Conservation (phyloP, 2,888 invertebrate species). For the Strigamia crassipes region DNA sequence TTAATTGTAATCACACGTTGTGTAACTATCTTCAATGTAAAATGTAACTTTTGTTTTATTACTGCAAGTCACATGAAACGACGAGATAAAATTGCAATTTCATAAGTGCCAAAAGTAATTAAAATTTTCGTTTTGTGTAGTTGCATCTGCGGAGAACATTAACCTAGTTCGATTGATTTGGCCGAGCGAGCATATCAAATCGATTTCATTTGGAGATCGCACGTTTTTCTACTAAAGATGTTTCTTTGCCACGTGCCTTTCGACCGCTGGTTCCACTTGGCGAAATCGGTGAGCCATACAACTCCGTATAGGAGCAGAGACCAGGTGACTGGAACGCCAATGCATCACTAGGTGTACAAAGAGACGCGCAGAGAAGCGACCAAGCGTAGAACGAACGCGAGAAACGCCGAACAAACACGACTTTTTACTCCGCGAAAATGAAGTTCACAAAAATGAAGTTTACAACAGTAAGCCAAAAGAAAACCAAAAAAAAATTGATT, state of each 20-base stretch:
- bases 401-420: neutral
- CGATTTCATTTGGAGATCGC: neutral
- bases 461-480: neutral
- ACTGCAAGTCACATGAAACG: neutral
- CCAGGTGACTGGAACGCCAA: conserved; percentile 35
- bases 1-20: neutral
- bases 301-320: neutral
- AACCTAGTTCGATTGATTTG: neutral
- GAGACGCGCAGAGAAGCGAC: neutral
- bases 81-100: neutral
- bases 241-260: conserved; percentile 35
- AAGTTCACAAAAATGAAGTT: neutral
- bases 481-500: too few relatives aligned
- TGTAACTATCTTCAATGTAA: neutral
- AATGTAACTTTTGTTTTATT: neutral
- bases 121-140: neutral
- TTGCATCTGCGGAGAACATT: neutral
- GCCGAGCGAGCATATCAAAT: neutral
- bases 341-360: conserved; percentile 39
- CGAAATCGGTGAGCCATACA: conserved; percentile 30
- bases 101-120: neutral
- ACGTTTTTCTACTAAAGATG: conserved; percentile 21
- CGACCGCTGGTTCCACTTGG: conserved; percentile 18
- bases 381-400: conserved; percentile 31
- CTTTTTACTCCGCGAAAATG: neutral